Evolutionary conservation across 2,113 vertebrate species (phyloP), one percentile per base, ranked within the genome.

Genomic region (Phaethornis superciliosus): DNA sequence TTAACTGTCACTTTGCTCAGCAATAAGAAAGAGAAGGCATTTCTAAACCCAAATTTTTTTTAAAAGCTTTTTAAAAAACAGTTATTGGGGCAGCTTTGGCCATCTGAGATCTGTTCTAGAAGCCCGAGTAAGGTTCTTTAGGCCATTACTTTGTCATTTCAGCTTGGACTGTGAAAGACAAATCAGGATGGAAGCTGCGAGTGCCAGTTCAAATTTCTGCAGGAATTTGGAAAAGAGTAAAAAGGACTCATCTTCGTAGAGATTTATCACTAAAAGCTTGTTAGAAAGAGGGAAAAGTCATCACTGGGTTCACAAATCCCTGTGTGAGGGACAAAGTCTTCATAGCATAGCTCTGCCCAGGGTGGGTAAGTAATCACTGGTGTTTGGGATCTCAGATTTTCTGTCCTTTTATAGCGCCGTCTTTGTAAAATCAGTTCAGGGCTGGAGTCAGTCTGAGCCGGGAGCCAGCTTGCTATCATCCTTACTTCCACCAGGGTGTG

Each of bases 401-500:
- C 67, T 89, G 23, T 28, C 28, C 47, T 87, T 32, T 55, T 37
- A 7, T 4, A 23, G 33, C 4, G 3, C 58, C 56, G 35, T 47
- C n/a, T 64, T 92, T 49, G 35, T 37, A 17, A 30, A 21, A 32
- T 15, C n/a, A 4, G 22, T 15, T n/a, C 21, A 21, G 18, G 37
- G n/a, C 62, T 46, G 13, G 32, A 75, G 49, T 28, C 21, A 2
- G 44, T 2, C 64, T 85, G 5, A 2, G 37, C 59, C 3, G 3
- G 83, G 60, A 3, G 3, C n/a, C 40, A 37, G 40, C 56, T 88
- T 95, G 95, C 94, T 91, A 52, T 89, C 80, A 63, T 59, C 15
- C 49, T 64, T 81, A 9, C 60, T 93, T 90, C 96, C 96, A 95
- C 71, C 88, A 94, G 94, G 80, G 94, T 88, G 95, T 91, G 95